Evolutionary conservation across 2,113 vertebrate genomes (phyloP), one percentile per base, ranked within the genome.

Genomic region (Kryptolebias marmoratus): DNA sequence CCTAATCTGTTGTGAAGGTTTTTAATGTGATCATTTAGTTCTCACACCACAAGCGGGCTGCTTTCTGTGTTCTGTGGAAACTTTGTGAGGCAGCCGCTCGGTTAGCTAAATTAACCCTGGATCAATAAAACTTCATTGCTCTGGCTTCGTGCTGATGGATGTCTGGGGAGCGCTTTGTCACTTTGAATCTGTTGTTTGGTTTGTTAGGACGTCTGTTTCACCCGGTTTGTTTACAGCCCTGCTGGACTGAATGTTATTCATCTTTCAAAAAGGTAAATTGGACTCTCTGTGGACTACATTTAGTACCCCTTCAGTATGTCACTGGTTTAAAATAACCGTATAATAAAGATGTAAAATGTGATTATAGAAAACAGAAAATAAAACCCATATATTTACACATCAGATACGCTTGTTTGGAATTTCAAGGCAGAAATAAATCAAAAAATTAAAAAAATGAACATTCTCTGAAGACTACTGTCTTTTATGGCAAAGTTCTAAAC

Each of bases 51-150:
- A 73, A 53, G 56, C 53, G 27, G 75, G 66, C 56, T 79, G 68
- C 83, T 74, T 42, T 86, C 8, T 42, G 22, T 80, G 83, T 87
- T 84, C 73, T 78, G 75, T 76, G 81, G 74, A 83, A 86, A 81
- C 75, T 57, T 68, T 90, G 70, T 82, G 69, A 83, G 73, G 77
- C 84, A 60, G 87, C 86, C 87, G 82, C 76, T 64, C 71, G 48
- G 68, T 77, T 67, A 83, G 85, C 80, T 54, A 85, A 82, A 90
- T 86, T 87, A 90, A 91, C 73, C 87, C 70, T 75, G 88, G 81
- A 90, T 88, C 73, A 93, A 94, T 94, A 93, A 93, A 91, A 87
- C 59, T 52, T 73, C 74, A 82, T 83, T 27, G 85, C 84, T 86
- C 79, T 78, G 80, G 72, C 82, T 86, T 78, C 66, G 59, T 11